These are phyloP conservation scores for Pelecanus crispus DNA, from an alignment of 2,113 vertebrate genomes.

Conservation along the genomic window DNA sequence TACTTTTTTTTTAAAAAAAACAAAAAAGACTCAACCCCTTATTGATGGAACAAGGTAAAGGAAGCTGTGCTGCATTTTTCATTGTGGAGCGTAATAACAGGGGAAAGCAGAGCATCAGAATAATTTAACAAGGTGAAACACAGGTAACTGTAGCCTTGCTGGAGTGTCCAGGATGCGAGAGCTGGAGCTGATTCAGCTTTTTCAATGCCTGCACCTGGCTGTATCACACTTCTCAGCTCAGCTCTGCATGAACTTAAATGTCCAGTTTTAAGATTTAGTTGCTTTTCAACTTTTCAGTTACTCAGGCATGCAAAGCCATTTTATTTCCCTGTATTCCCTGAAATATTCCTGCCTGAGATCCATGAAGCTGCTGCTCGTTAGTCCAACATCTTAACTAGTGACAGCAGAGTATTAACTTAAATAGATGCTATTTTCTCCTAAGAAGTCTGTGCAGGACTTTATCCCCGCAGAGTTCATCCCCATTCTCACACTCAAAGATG, in stretches of 20 bases:
- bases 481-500: fast-evolving
- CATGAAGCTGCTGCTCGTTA: neutral
- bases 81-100: neutral
- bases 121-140: neutral
- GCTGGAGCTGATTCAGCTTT: neutral
- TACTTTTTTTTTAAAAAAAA: neutral
- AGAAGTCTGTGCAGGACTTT: neutral
- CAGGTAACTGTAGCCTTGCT: neutral
- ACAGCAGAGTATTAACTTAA: neutral
- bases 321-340: neutral
- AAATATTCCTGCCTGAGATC: neutral
- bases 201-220: neutral
- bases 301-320: neutral
- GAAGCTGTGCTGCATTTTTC: neutral
- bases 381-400: neutral
- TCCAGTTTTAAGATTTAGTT: neutral
- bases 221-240: neutral
- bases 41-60: neutral
- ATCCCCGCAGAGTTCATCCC: too few relatives aligned
- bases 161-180: neutral
- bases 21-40: neutral
- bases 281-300: neutral
- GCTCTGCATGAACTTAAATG: neutral
- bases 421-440: neutral
- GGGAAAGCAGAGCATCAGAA: neutral